phyloP scores from a whole-genome alignment of 1,140 invertebrate genomes.

The Drosophila orosa region DNA sequence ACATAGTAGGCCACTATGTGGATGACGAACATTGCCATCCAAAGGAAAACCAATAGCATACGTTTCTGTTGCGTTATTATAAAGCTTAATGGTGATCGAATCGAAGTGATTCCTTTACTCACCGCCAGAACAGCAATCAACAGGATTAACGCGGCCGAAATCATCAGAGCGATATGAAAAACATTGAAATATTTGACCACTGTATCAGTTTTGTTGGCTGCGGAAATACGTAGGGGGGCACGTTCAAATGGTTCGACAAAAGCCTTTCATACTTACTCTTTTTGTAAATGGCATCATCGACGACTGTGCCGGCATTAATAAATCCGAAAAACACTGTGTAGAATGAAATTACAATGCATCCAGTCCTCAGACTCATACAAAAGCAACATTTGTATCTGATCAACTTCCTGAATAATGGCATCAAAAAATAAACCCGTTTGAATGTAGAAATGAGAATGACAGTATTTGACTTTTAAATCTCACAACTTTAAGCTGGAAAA shows the following conservation, averaged over 20 bases:
- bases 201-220: conserved; percentile 14
- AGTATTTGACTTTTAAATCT: conserved; percentile 25
- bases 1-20: conserved; percentile 42
- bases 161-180: conserved; percentile 37
- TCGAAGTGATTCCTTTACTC: background rate
- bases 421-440: conserved; percentile 22
- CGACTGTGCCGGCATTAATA: conserved; percentile 27
- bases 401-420: conserved; percentile 25
- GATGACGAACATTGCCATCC: conserved; percentile 30
- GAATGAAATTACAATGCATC: conserved; percentile 43
- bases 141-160: conserved; percentile 23
- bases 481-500: conserved; percentile 1
- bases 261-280: conserved; percentile 13
- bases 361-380: conserved; percentile 23
- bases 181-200: conserved; percentile 42
- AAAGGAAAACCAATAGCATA: background rate
- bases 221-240: background rate
- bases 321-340: conserved; percentile 41
- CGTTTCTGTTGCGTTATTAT: conserved; percentile 11
- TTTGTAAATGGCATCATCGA: conserved; percentile 22
- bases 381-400: conserved; percentile 15
- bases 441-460: conserved; percentile 6
- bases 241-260: too few relatives aligned
- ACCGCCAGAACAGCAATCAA: conserved; percentile 28
- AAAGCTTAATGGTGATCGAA: background rate